A percentile compares a stretch with the other conserved stretches of the same genome.
phyloP scores from a whole-genome alignment of 2,888 invertebrate genomes.

The Chrysolina oricalcia region DNA sequence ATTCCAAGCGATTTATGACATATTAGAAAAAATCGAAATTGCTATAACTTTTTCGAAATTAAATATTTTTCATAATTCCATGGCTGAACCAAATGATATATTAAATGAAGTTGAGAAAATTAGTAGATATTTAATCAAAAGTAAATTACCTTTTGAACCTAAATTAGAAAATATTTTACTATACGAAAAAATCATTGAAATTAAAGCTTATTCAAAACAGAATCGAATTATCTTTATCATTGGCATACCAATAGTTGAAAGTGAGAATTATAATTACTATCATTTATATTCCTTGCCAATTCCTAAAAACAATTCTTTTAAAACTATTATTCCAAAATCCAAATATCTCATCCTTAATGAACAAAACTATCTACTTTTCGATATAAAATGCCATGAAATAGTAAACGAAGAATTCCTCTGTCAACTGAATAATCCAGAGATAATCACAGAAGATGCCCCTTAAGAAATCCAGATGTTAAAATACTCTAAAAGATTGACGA shows the following conservation, averaged over 20 bases:
- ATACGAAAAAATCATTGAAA: constrained; percentile 46
- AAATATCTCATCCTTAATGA: constrained; percentile 39
- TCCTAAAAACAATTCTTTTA: constrained; percentile 26
- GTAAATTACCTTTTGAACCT: constrained; percentile 44
- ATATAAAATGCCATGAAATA: background rate
- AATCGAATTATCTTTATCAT: constrained; percentile 41
- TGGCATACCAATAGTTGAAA: constrained; percentile 44
- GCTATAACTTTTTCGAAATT: constrained; percentile 33
- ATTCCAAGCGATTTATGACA: constrained; percentile 20
- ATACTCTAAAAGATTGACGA: background rate
- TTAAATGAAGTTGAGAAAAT: constrained; percentile 39
- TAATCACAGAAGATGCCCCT: background rate
- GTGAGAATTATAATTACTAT: too few relatives aligned
- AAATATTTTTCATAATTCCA: constrained; percentile 41
- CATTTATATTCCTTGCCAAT: constrained; percentile 31
- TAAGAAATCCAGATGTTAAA: background rate
- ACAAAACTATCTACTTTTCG: constrained; percentile 10
- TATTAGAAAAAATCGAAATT: constrained; percentile 21
- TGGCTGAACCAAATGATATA: constrained; percentile 40
- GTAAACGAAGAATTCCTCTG: background rate
- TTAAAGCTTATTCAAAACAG: constrained; percentile 42
- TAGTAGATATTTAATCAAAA: constrained; percentile 28
- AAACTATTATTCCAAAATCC: constrained; percentile 26
- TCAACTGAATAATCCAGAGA: background rate
- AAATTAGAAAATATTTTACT: constrained; percentile 42